Conservation (phyloP, 1,140 invertebrate species). For the Bradynema listronoti region DNA sequence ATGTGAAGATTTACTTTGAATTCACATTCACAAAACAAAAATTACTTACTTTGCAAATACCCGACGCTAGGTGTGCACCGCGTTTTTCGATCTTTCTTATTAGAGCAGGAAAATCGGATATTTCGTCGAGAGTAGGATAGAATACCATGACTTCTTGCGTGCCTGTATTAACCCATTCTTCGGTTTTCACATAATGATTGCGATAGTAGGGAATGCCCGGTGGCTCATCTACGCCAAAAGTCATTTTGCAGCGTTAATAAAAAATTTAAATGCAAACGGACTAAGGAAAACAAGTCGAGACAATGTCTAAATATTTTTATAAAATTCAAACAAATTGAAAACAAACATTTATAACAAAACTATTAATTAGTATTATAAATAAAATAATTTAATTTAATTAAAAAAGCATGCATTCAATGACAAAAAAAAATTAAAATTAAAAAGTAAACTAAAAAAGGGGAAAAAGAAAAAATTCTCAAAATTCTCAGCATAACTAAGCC, state of each 20-base stretch:
- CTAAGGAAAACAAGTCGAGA: not conserved
- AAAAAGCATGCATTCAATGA: no score
- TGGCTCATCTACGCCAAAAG: not conserved
- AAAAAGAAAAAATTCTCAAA: not conserved
- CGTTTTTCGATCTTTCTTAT: constrained; percentile 39
- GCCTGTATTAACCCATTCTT: constrained; percentile 43
- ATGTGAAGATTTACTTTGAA: constrained; percentile 1
- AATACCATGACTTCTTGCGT: constrained; percentile 44
- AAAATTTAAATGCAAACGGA: not conserved
- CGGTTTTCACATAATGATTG: constrained; percentile 21
- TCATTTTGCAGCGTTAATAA: not conserved
- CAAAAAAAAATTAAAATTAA: not conserved
- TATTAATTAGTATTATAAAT: no score
- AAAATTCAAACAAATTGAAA: not conserved
- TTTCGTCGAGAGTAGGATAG: constrained; percentile 47
- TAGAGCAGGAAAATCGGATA: constrained; percentile 40
- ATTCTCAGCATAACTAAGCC: no score
- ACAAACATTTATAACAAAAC: no score
- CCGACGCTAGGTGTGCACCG: constrained; percentile 44
- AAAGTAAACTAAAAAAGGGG: not conserved
- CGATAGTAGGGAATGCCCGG: constrained; percentile 1
- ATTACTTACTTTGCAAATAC: constrained; percentile 47
- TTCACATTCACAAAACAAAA: constrained; percentile 4
- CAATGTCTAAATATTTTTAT: not conserved
- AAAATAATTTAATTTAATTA: no score